Conservation (phyloP, 1,140 invertebrate species). For the Platyscapa corneri region DNA sequence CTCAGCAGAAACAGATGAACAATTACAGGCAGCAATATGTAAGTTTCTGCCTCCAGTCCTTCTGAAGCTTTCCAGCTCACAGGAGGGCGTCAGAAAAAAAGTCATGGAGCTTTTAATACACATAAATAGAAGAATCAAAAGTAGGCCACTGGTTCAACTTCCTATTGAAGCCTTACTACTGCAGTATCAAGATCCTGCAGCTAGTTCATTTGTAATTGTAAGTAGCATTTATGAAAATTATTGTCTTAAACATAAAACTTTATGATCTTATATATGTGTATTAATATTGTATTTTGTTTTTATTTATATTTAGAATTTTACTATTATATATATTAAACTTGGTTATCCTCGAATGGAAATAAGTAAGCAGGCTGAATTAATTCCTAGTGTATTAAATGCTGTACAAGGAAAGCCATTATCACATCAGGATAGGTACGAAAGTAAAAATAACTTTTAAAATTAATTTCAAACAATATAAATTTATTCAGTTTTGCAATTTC, state of each 20-base stretch:
- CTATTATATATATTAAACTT: slow-evolving; percentile 94
- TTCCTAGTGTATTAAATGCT: slow-evolving; percentile 85
- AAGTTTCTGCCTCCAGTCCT: slow-evolving; percentile 93
- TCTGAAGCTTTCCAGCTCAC: slow-evolving; percentile 88
- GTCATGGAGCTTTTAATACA: slow-evolving; percentile 96
- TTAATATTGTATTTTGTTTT: slow-evolving; percentile 24
- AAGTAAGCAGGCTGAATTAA: slow-evolving; percentile 84
- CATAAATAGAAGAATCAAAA: slow-evolving; percentile 92
- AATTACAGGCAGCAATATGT: slow-evolving; percentile 85
- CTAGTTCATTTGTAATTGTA: slow-evolving; percentile 89
- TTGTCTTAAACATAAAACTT: not conserved
- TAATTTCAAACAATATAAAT: not conserved
- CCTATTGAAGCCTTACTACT: slow-evolving; percentile 89
- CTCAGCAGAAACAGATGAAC: slow-evolving; percentile 90
- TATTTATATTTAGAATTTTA: slow-evolving; percentile 86
- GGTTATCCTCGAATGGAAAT: slow-evolving; percentile 88
- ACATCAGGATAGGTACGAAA: slow-evolving; percentile 88
- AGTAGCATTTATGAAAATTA: too few species aligned
- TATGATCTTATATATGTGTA: not conserved
- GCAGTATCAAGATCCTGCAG: slow-evolving; percentile 86
- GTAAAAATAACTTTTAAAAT: slow-evolving; percentile 45
- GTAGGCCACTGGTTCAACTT: slow-evolving; percentile 86
- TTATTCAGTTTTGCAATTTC: not conserved
- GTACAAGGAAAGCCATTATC: slow-evolving; percentile 86
- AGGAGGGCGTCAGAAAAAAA: slow-evolving; percentile 90